Evolutionary conservation across 2,797 vertebrate genomes (phyloP).

Genomic region (Cuniculus paca): DNA sequence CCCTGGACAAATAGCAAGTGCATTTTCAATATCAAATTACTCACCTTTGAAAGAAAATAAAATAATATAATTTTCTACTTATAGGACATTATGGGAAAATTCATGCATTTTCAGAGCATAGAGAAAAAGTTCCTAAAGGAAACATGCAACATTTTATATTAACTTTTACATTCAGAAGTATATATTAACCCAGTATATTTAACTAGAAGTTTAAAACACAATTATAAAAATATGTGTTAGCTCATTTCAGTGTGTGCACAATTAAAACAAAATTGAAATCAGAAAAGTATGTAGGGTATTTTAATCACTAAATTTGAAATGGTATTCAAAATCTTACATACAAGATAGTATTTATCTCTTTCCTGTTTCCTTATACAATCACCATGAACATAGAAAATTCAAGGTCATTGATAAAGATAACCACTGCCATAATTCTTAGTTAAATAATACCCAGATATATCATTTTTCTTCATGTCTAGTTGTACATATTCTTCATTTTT

Average conservation of each 20-base stretch:
- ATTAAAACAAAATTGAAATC: neutral
- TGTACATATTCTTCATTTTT: neutral
- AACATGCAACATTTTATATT: neutral
- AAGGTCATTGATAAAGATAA: neutral
- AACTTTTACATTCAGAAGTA: neutral
- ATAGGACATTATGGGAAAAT: neutral
- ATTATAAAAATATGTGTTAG: neutral
- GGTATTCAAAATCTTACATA: neutral
- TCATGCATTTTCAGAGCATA: neutral
- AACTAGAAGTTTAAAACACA: neutral
- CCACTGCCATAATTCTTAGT: neutral
- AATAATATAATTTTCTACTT: constrained; percentile 26
- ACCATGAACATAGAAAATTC: neutral
- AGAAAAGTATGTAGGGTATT: neutral
- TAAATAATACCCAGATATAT: neutral
- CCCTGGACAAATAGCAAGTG: constrained; percentile 62
- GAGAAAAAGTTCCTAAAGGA: neutral
- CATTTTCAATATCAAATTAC: constrained; percentile 10
- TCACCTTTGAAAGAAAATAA: constrained; percentile 60
- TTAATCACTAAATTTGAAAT: neutral
- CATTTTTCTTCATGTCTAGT: neutral
- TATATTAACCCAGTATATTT: neutral
- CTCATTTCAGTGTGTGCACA: neutral
- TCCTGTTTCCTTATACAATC: neutral
- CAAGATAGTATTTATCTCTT: neutral